Conservation (phyloP, 2,888 invertebrate genomes). For the Chesias legatella region DNA sequence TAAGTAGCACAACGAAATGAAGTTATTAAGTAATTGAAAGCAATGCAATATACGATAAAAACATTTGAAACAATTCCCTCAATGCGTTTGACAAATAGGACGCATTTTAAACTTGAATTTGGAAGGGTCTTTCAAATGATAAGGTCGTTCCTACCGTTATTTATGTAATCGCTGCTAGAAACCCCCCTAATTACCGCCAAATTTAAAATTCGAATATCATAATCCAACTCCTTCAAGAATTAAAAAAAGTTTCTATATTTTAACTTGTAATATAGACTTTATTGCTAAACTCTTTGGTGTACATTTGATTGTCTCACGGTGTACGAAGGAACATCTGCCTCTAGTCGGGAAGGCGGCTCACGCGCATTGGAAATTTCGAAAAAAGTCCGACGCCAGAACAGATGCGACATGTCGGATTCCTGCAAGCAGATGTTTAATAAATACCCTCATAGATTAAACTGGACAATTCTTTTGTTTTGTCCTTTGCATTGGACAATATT, state of each 20-base stretch:
- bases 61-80: constrained; percentile 49
- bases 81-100: constrained; percentile 63
- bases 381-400: constrained; percentile 65
- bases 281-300: constrained; percentile 17
- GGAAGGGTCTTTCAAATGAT: constrained; percentile 67
- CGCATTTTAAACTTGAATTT: constrained; percentile 55
- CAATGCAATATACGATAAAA: constrained; percentile 58
- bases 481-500: constrained; percentile 61
- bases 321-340: constrained; percentile 66
- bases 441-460: constrained; percentile 74
- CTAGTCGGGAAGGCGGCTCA: constrained; percentile 57
- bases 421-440: constrained; percentile 76
- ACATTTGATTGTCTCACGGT: constrained; percentile 18
- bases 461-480: constrained; percentile 65
- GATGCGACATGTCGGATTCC: constrained; percentile 78
- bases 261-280: constrained; percentile 6
- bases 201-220: constrained; percentile 74
- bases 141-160: constrained; percentile 62
- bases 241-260: constrained; percentile 20
- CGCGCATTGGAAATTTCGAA: constrained; percentile 74
- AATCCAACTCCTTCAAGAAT: constrained; percentile 62
- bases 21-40: constrained; percentile 61
- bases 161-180: constrained; percentile 62
- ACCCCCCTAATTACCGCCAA: constrained; percentile 61
- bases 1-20: constrained; percentile 47